Conservation (phyloP, 2,797 vertebrate species). For the Sorex maritimensis region DNA sequence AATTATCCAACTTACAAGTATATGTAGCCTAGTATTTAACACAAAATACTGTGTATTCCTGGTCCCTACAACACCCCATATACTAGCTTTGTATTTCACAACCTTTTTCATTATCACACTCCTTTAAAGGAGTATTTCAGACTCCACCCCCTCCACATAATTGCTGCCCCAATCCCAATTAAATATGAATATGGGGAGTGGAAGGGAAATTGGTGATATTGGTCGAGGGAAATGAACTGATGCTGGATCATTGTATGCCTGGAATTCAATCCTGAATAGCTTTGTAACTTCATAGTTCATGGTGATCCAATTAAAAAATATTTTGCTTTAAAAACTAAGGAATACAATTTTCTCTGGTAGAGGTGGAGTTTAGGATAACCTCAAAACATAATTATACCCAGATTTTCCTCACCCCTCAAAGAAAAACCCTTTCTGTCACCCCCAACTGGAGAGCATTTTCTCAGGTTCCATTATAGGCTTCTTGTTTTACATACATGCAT, state of each 20-base stretch:
- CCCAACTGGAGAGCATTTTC: background rate
- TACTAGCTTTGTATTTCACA: background rate
- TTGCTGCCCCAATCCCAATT: background rate
- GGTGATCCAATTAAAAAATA: too few relatives aligned
- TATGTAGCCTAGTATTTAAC: background rate
- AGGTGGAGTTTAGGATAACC: background rate
- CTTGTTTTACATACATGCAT: background rate
- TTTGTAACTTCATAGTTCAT: too few relatives aligned
- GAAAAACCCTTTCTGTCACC: background rate
- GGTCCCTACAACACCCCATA: background rate
- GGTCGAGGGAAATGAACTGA: too few relatives aligned
- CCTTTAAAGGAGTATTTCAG: conserved; percentile 24
- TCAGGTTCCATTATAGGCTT: background rate
- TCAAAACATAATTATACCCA: background rate
- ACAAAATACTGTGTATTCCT: background rate
- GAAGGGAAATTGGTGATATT: too few relatives aligned
- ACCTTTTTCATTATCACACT: background rate
- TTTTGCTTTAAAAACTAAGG: too few relatives aligned
- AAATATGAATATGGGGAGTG: background rate
- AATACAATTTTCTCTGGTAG: background rate
- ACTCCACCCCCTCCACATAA: background rate
- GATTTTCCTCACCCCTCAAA: background rate
- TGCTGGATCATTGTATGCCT: too few relatives aligned
- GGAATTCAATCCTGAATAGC: too few relatives aligned
- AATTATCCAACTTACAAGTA: too few relatives aligned